Conservation (phyloP, 2,797 vertebrate genomes). For the Pelodytes ibericus region DNA sequence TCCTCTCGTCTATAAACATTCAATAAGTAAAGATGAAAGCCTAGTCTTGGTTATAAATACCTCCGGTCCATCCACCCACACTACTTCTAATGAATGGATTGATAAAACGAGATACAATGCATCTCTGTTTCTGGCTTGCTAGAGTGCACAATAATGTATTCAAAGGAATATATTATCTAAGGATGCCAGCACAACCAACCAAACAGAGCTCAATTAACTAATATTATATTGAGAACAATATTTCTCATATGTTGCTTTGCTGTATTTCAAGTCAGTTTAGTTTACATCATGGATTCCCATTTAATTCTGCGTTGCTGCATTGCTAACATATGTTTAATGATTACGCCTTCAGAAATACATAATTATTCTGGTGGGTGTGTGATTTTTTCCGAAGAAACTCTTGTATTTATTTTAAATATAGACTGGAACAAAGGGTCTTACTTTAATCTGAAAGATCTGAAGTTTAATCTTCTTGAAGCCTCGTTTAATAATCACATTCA, state of each 20-base stretch:
- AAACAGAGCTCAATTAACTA: slow-evolving; percentile 29
- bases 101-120: background rate
- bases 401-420: too few species aligned
- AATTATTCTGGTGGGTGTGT: background rate
- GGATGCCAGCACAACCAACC: background rate
- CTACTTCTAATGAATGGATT: slow-evolving; percentile 46
- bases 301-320: background rate
- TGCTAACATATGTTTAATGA: background rate
- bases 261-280: background rate
- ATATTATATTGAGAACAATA: slow-evolving; percentile 1
- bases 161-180: slow-evolving; percentile 38
- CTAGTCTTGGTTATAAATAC: slow-evolving; percentile 31
- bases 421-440: too few species aligned
- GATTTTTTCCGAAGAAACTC: too few species aligned
- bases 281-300: background rate
- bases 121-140: slow-evolving; percentile 12
- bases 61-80: slow-evolving; percentile 36
- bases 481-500: too few species aligned
- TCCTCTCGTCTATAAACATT: background rate
- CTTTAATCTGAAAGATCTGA: too few species aligned
- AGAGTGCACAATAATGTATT: slow-evolving; percentile 17
- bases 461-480: too few species aligned
- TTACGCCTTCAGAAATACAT: background rate
- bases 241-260: background rate
- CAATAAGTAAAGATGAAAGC: slow-evolving; percentile 26